Base-by-base conservation (phyloP, 2,113 vertebrate genomes). In the Seriola quinqueradiata region DNA sequence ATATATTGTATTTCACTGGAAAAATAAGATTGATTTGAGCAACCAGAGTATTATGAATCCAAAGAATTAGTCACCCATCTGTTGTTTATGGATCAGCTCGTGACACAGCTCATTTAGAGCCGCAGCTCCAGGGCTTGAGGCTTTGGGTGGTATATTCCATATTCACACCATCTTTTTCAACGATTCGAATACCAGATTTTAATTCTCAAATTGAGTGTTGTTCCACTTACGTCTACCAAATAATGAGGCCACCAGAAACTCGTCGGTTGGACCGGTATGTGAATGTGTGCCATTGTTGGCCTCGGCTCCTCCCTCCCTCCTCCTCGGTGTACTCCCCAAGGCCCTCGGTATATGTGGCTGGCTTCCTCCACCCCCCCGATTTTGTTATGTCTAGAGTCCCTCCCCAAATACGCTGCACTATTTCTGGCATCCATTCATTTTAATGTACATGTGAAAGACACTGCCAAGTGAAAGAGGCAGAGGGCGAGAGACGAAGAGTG, bases 321-420 rank as follows among this genome's bases (percentile, higher is more conserved):
- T 61, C 74, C 58, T 17, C 67, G 84, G 42, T 71, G 50, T 59
- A 14, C 70, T 86, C 88, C 75, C 79, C 66, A 79, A 75, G 85
- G 83, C 64, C 83, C 75, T 4, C 38, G 40, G 25, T 87, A 80
- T 84, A 63, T 87, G 36, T 42, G 81, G 78, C 85, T 86, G 84
- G 63, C 79, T 85, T 81, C 77, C 83, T 83, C 84, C 82, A 84
- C 81, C 73, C 83, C 73, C 59, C 70, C 78, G 72, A 76, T 79
- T 91, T 90, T 94, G 92, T 93, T 93, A 79, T 94, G 92, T 94
- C 92, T 94, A 68, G 86, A 72, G 21, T 75, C 46, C 32, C 68
- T 52, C 34, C 68, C 57, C 69, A 75, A 80, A 86, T 78, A 85
- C 77, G 54, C 75, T 58, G 73, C 83, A 36, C 92, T 93, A 94